A percentile compares a stretch with the other conserved stretches of the same genome.
These are phyloP conservation scores for Pangasius djambal DNA, from an alignment of 2,797 vertebrate species.

Conservation along the genomic window DNA sequence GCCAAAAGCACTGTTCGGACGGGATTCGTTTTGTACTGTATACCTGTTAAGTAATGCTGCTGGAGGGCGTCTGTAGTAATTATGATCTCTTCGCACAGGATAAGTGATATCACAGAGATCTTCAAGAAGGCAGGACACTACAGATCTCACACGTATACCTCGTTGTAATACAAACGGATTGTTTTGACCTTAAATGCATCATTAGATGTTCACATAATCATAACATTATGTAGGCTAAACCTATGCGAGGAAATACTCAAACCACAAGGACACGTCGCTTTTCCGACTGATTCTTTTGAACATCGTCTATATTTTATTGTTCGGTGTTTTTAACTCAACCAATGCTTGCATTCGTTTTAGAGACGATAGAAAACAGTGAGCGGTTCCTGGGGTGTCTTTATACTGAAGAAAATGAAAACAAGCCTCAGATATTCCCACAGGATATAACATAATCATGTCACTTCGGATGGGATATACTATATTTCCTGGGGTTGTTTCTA, in stretches of 20 bases:
- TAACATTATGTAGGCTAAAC: neutral
- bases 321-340: neutral
- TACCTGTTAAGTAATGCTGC: neutral
- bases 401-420: slow-evolving; percentile 9
- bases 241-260: neutral
- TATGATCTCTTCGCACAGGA: neutral
- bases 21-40: neutral
- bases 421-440: neutral
- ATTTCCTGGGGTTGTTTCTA: neutral
- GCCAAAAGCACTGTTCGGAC: neutral
- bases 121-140: neutral
- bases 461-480: neutral
- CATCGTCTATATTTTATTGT: neutral
- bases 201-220: neutral
- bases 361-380: neutral
- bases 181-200: neutral
- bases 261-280: neutral
- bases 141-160: neutral
- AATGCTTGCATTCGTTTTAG: neutral
- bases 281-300: neutral
- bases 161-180: neutral
- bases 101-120: neutral
- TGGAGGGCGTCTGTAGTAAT: neutral
- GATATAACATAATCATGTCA: slow-evolving; percentile 17
- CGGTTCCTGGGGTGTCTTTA: slow-evolving; percentile 1